A percentile compares a stretch with the other conserved stretches of the same genome.
Evolutionary conservation across 2,113 vertebrate genomes (phyloP).

Genomic region (Sander lucioperca): DNA sequence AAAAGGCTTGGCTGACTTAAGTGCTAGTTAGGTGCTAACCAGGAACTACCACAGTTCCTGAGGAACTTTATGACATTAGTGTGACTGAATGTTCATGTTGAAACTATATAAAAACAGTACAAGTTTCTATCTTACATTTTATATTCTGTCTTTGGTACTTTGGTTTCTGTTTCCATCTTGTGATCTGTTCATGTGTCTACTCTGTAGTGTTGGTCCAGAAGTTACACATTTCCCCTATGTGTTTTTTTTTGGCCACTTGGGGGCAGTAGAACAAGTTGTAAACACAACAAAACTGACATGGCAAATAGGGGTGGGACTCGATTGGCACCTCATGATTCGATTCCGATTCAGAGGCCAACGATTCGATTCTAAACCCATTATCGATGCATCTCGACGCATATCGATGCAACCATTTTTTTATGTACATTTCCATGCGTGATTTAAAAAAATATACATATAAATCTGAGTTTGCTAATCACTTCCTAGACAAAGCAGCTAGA

Average conservation of each 20-base stretch:
- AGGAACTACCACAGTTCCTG: not conserved
- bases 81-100: constrained; percentile 1
- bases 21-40: constrained; percentile 13
- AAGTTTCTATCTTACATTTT: constrained; percentile 15
- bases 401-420: no score
- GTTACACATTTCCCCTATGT: constrained; percentile 35
- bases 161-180: constrained; percentile 60
- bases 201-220: constrained; percentile 50
- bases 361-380: no score
- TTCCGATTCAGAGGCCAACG: no score
- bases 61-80: not conserved
- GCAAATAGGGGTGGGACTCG: no score
- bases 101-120: not conserved
- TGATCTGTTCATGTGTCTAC: constrained; percentile 36
- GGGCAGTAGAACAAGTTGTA: constrained; percentile 2
- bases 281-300: not conserved
- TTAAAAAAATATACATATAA: no score
- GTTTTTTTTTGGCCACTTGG: not conserved
- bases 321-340: no score
- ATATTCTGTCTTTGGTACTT: constrained; percentile 43
- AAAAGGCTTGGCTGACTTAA: constrained; percentile 5
- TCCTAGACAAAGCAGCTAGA: no score
- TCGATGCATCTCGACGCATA: no score
- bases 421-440: no score
- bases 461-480: no score